A percentile compares a stretch with the other conserved stretches of the same genome.
Evolutionary conservation across 1,140 invertebrate genomes (phyloP).

Genomic region (Scaptomyza hsui): DNA sequence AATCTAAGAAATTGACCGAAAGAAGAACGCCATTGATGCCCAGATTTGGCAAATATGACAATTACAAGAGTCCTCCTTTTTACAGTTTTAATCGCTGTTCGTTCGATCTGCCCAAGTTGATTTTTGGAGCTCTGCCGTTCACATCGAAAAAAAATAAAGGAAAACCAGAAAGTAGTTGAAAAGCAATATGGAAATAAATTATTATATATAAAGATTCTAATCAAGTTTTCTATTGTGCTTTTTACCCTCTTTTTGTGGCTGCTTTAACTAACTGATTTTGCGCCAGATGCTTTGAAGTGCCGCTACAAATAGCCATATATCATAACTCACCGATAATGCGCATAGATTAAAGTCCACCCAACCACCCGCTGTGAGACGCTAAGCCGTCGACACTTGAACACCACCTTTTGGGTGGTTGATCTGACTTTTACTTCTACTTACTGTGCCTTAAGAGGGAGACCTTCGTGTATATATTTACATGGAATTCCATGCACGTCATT

Average conservation of each 20-base stretch:
- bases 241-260: background rate
- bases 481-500: conserved; percentile 25
- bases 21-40: background rate
- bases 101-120: background rate
- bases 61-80: background rate
- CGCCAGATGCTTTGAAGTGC: conserved; percentile 51
- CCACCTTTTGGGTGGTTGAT: conserved; percentile 49
- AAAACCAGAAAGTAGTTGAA: background rate
- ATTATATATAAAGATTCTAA: background rate
- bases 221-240: background rate
- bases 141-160: background rate
- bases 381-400: conserved; percentile 34
- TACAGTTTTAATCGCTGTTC: background rate
- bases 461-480: conserved; percentile 47
- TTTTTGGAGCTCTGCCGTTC: background rate
- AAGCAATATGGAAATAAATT: background rate
- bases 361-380: conserved; percentile 32
- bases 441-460: conserved; percentile 37
- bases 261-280: conserved; percentile 22
- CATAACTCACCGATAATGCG: conserved; percentile 62
- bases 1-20: background rate
- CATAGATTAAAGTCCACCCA: conserved; percentile 52
- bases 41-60: background rate
- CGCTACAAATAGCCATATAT: conserved; percentile 62
- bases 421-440: conserved; percentile 62